Evolutionary conservation across 1,140 invertebrate genomes (phyloP), one percentile per base, ranked within the genome.

Genomic region (Oncopeltus fasciatus): DNA sequence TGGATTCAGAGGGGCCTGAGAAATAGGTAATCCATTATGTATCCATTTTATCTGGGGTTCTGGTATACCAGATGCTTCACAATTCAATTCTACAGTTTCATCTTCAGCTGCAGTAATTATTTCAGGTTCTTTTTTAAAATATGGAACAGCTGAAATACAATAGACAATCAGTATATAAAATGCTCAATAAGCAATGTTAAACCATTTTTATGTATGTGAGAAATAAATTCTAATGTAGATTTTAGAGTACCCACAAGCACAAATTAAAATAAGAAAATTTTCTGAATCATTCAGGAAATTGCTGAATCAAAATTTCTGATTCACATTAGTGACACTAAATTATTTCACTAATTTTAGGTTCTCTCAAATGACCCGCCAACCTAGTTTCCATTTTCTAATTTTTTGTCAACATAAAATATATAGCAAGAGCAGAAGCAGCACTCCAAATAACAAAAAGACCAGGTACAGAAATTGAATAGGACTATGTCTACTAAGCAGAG

Each of bases 41-140:
- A 95, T 95, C 96, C 96, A 99, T 68, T 90, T 84, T 57, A 97
- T 92, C 65, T 87, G 81, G 0, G 96, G 95, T 58, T 85, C 80
- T 0, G 96, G 96, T 2, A 84, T 82, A 63, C 94, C 95, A 9
- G 78, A 82, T 0, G 95, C 95, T 62, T 84, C 80, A 74, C 96
- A 99, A 49, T 80, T 77, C 69, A 99, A 93, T 66, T 83, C 81
- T 0, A 88, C 87, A 11, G 82, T 87, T 72, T 96, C 94, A 56
- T 88, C 92, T 77, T 97, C 93, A 16, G 94, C 90, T 3, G 85
- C 86, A 69, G 90, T 91, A 51, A 87, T 79, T 66, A 92, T 83
- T 71, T 92, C 83, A 1, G 94, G 95, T 71, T 95, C 89, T n/a
- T 83, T 80, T 8, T 85, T 90, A 78, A 98, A 99, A 73, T 90